Evolutionary conservation across 2,797 vertebrate species (phyloP).

Genomic region (Phoebastria nigripes): DNA sequence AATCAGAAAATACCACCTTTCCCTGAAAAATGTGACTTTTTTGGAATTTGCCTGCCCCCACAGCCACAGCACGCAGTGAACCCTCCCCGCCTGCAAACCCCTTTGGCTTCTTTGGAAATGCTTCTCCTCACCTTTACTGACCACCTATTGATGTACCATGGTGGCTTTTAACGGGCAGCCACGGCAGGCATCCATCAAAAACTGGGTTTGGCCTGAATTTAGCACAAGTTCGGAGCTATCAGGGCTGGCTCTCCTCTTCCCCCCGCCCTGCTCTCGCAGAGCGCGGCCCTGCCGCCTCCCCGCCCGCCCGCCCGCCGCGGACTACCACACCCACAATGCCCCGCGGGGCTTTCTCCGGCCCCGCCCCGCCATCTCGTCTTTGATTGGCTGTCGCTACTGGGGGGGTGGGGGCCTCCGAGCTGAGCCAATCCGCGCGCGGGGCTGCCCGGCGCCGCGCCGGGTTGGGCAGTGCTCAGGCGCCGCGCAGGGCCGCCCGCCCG

Average conservation of each 20-base stretch:
- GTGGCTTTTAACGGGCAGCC: too few species aligned
- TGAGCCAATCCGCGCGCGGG: background rate
- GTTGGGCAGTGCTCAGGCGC: background rate
- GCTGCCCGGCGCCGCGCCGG: background rate
- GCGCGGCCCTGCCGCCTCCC: background rate
- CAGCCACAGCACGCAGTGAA: background rate
- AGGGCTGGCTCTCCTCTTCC: background rate
- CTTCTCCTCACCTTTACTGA: background rate
- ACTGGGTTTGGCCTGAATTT: rapidly evolving
- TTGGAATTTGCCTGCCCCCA: too few species aligned
- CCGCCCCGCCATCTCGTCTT: rapidly evolving
- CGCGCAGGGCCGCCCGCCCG: background rate
- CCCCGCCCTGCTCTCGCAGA: too few species aligned
- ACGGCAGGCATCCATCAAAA: background rate
- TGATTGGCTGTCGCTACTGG: background rate
- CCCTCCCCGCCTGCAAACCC: background rate
- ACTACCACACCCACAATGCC: background rate
- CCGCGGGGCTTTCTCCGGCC: background rate
- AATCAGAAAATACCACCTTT: background rate
- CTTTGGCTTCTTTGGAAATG: rapidly evolving
- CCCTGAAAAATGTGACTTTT: background rate
- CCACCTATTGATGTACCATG: rapidly evolving
- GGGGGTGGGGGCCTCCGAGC: background rate
- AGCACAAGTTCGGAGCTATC: too few species aligned
- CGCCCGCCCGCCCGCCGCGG: too few species aligned